Percentiles rank a stretch among this genome's conserved stretches.
These are phyloP conservation scores for Oreotrochilus melanogaster DNA, from an alignment of 2,113 vertebrate genomes.

Conservation along the genomic window DNA sequence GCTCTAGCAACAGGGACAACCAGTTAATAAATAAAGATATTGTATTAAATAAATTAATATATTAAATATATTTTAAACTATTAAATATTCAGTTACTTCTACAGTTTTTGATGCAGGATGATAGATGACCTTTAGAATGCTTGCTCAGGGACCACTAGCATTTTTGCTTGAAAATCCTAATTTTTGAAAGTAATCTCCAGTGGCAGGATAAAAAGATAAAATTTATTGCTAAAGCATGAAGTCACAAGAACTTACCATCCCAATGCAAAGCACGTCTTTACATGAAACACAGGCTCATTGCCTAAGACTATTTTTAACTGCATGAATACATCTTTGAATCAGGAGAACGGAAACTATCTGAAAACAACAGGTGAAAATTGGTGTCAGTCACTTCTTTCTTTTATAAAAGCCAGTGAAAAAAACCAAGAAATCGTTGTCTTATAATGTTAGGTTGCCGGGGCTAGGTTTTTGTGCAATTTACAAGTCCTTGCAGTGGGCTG, in stretches of 20 bases:
- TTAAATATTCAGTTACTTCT: not conserved
- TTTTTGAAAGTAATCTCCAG: not conserved
- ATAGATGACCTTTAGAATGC: not conserved
- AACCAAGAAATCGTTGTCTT: not conserved
- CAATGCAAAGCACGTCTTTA: not conserved
- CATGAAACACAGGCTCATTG: not conserved
- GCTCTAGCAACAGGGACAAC: not conserved
- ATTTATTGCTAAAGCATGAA: not conserved
- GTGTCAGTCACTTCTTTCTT: not conserved
- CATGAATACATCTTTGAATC: not conserved
- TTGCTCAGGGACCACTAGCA: not conserved
- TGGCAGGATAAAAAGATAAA: conserved; percentile 12
- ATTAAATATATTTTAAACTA: too few species aligned
- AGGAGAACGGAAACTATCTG: not conserved
- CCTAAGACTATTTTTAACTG: not conserved
- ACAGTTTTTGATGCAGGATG: not conserved
- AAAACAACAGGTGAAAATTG: not conserved
- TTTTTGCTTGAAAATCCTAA: not conserved
- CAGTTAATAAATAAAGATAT: not conserved
- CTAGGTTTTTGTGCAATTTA: not conserved
- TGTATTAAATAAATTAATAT: too few species aligned
- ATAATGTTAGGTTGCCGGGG: not conserved
- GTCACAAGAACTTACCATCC: not conserved
- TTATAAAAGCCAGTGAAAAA: not conserved
- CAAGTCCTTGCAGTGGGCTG: not conserved